These are phyloP conservation scores for Pseudochromis fuscus DNA, from an alignment of 2,797 vertebrate genomes.

Conservation along the genomic window DNA sequence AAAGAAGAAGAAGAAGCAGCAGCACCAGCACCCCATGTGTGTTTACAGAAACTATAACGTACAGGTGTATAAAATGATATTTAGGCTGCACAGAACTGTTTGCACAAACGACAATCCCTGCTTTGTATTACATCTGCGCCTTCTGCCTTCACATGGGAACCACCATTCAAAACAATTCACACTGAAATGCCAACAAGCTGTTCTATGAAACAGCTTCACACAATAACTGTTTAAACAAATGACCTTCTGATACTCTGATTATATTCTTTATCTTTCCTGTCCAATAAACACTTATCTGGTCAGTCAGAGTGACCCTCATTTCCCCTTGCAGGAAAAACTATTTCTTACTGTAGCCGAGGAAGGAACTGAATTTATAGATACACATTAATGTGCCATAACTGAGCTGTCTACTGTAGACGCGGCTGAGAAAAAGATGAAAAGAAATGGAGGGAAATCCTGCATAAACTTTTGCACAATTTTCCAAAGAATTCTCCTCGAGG, in stretches of 20 bases:
- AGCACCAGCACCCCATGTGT: too few species aligned
- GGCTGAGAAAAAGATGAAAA: slow-evolving; percentile 52
- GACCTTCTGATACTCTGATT: slow-evolving; percentile 21
- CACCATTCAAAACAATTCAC: not conserved
- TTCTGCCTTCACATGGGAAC: not conserved
- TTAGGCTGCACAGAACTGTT: slow-evolving; percentile 1
- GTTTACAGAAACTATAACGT: slow-evolving; percentile 1
- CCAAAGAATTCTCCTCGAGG: slow-evolving; percentile 26
- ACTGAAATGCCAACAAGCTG: slow-evolving; percentile 29
- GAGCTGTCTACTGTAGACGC: slow-evolving; percentile 45
- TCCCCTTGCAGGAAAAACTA: slow-evolving; percentile 8
- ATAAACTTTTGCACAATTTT: slow-evolving; percentile 54
- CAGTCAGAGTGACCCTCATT: slow-evolving; percentile 30
- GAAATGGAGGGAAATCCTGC: slow-evolving; percentile 55
- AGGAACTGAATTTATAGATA: slow-evolving; percentile 55
- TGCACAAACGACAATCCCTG: not conserved
- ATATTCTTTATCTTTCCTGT: slow-evolving; percentile 8
- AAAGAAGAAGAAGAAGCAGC: not conserved
- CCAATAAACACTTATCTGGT: not conserved
- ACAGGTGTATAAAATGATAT: not conserved
- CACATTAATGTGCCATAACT: slow-evolving; percentile 40
- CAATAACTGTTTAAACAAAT: slow-evolving; percentile 13
- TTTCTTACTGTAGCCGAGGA: slow-evolving; percentile 36
- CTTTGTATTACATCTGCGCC: not conserved
- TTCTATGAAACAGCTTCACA: slow-evolving; percentile 18